Evolutionary conservation across 2,113 vertebrate genomes (phyloP).

Genomic region (Ceyx margarethae): DNA sequence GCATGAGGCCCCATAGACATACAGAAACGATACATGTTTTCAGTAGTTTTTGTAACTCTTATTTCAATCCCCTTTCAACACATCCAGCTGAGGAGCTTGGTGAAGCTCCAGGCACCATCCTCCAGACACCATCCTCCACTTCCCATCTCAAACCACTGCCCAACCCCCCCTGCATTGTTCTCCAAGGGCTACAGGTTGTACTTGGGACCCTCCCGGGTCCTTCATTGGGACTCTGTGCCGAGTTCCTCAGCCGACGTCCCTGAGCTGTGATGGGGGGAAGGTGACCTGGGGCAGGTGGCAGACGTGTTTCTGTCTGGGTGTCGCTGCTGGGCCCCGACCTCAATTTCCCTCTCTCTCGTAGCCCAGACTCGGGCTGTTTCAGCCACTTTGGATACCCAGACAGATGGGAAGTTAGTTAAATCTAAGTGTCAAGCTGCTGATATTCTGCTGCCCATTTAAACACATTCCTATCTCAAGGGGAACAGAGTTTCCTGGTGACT

Average conservation of each 20-base stretch:
- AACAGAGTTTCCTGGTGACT: background rate
- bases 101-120: background rate
- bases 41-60: too few species aligned
- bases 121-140: background rate
- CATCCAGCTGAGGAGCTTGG: background rate
- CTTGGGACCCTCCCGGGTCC: background rate
- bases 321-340: background rate
- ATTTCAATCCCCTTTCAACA: too few species aligned
- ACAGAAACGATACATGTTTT: too few species aligned
- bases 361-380: background rate
- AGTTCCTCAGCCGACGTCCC: background rate
- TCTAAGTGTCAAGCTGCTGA: background rate
- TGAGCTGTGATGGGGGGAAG: background rate
- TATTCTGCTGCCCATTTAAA: background rate
- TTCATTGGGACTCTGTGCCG: too few species aligned
- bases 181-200: background rate
- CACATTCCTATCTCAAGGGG: background rate
- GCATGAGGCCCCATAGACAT: too few species aligned
- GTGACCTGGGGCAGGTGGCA: background rate
- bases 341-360: background rate
- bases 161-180: background rate
- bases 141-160: background rate
- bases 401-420: constrained; percentile 29
- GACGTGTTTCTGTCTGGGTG: background rate
- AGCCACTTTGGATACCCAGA: background rate